Base-by-base conservation (phyloP, 2,797 vertebrate species). In the Hozukius guyotensis region DNA sequence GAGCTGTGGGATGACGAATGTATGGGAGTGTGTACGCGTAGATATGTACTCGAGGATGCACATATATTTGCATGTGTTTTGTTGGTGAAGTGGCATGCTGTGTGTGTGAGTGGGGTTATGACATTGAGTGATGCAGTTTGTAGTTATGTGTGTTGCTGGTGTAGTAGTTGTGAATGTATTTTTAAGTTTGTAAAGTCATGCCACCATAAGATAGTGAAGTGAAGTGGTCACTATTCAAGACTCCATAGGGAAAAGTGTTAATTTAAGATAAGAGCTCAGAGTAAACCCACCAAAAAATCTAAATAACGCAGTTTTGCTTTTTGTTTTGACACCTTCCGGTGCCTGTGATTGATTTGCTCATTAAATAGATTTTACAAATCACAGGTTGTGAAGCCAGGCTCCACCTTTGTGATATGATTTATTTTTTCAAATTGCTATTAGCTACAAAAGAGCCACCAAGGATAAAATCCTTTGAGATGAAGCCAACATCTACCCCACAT, bases 1-100 rank as follows among this genome's bases (percentile, higher is more conserved):
- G 91, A 89, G 89, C 89, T 70, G 78, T 56, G 52, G 86, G 84
- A 85, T 87, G 89, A 89, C 29, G 75, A 78, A 53, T 13, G 46
- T 25, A 27, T 61, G 64, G 6, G 20, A 14, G 68, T 61, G 14
- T 62, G 52, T 62, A 46, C 53, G 60, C 65, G 72, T 25, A 8
- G 59, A 61, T 72, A 29, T 34, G 80, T 66, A 64, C 16, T 6
- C 29, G 62, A 75, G 52, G 12, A 22, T 57, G 66, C 59, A 55
- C 78, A 78, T 75, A 62, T 57, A 46, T 85, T 81, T 83, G 81
- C 86, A 75, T 72, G 75, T 72, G 69, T 81, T 80, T 63, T 59
- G 64, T 55, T 52, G 53, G 56, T 73, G 62, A 74, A 77, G 80
- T 67, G 64, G 65, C 65, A 38, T 62, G 49, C 32, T 25, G 31